Evolutionary conservation across 2,113 vertebrate species (phyloP).

Genomic region (Rhinichthys klamathensis): DNA sequence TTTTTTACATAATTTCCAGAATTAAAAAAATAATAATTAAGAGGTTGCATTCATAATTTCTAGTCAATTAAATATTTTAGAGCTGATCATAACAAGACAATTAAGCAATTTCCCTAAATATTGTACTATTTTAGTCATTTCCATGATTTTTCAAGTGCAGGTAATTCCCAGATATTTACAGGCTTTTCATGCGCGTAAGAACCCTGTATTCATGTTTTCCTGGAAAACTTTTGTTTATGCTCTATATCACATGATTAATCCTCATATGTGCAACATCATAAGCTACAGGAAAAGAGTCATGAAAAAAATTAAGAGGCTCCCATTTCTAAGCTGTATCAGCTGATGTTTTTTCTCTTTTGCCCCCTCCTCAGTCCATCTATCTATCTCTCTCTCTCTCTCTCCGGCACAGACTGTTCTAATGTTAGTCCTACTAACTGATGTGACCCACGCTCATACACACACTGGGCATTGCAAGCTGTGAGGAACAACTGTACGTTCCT

Average conservation of each 20-base stretch:
- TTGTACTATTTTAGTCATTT: background rate
- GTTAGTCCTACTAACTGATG: constrained; percentile 16
- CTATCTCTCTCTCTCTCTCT: constrained; percentile 15
- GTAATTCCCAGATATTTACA: background rate
- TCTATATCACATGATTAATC: constrained; percentile 7
- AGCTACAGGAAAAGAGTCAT: background rate
- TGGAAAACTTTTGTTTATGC: background rate
- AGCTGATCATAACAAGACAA: background rate
- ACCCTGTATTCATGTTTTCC: background rate
- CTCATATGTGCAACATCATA: background rate
- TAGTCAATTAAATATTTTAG: background rate
- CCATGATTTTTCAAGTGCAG: background rate
- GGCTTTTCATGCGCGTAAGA: background rate
- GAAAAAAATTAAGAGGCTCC: constrained; percentile 3
- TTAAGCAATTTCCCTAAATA: background rate
- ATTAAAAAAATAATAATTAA: background rate
- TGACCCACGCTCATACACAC: background rate
- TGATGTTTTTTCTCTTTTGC: constrained; percentile 19
- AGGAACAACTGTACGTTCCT: background rate
- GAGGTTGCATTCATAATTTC: background rate
- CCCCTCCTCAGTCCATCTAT: background rate
- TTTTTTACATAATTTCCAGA: background rate
- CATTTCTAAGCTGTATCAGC: constrained; percentile 26
- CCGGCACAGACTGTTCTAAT: constrained; percentile 29
- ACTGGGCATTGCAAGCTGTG: background rate